Conservation (phyloP, 1,140 invertebrate genomes). For the Pachypsylla venusta region DNA sequence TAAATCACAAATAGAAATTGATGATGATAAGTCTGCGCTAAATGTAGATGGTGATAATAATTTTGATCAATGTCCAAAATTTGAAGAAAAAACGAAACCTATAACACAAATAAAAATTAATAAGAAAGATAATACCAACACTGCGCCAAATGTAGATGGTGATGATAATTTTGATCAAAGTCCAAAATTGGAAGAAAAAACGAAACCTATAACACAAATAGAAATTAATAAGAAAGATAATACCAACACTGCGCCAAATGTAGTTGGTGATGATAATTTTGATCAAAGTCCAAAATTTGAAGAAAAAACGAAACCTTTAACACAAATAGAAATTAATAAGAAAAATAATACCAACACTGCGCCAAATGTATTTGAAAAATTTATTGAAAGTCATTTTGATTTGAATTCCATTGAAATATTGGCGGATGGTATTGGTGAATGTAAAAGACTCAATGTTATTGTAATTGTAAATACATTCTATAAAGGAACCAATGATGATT, state of each 20-base stretch:
- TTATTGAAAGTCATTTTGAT: not conserved
- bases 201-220: not conserved
- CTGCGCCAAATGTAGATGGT: not conserved
- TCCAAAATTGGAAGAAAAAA: not conserved
- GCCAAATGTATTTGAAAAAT: constrained; percentile 1
- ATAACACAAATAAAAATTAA: not conserved
- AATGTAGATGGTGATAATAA: not conserved
- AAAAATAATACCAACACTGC: not conserved
- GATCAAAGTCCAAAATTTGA: not conserved
- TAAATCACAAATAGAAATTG: not conserved
- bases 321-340: not conserved
- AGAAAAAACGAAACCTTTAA: not conserved
- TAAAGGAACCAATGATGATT: not conserved
- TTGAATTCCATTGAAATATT: not conserved
- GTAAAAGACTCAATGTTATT: not conserved
- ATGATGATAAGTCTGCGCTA: too few species aligned
- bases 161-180: not conserved
- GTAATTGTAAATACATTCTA: not conserved
- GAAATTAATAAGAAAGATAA: not conserved
- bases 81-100: not conserved
- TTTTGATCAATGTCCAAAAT: not conserved
- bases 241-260: not conserved
- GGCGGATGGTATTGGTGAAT: not conserved
- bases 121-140: too few species aligned
- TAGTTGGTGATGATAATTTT: not conserved